A percentile compares a stretch with the other conserved stretches of the same genome.
Conservation (phyloP, 2,113 vertebrate species). For the Cottus gobio region DNA sequence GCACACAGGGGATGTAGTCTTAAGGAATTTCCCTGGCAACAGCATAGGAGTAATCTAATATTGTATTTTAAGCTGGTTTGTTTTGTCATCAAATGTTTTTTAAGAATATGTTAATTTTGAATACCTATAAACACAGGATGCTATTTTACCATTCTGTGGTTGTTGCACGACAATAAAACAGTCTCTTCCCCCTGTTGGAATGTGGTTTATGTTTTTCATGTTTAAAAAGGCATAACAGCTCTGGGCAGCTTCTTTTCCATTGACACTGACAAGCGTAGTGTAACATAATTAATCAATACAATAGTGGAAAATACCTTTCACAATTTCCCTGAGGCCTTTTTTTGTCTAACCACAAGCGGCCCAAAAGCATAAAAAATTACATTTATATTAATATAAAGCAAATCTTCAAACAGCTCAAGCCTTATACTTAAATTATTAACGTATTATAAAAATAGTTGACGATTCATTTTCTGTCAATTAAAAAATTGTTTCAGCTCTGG, state of each 20-base stretch:
- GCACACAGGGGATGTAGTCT: slow-evolving; percentile 33
- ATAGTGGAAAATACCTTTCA: background rate
- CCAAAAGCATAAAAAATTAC: too few relatives aligned
- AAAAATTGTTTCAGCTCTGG: background rate
- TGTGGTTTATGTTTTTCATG: slow-evolving; percentile 3
- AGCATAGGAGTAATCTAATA: slow-evolving; percentile 52
- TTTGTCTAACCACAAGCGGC: background rate
- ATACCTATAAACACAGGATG: background rate
- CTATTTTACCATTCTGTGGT: slow-evolving; percentile 15
- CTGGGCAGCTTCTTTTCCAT: background rate
- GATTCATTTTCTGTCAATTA: background rate
- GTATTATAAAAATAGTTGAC: background rate
- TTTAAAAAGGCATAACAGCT: background rate
- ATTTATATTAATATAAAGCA: too few relatives aligned
- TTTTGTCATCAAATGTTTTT: slow-evolving; percentile 31
- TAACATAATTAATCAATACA: background rate
- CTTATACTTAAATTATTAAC: background rate
- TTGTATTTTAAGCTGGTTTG: slow-evolving; percentile 15
- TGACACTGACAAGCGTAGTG: background rate
- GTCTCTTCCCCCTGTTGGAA: background rate
- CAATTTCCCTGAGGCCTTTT: background rate
- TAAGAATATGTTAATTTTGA: slow-evolving; percentile 31
- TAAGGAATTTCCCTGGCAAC: slow-evolving; percentile 55
- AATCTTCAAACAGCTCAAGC: background rate
- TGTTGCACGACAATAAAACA: slow-evolving; percentile 6